A percentile compares a stretch with the other conserved stretches of the same genome.
Evolutionary conservation across 2,888 invertebrate species (phyloP).

Genomic region (Biston stratarius): DNA sequence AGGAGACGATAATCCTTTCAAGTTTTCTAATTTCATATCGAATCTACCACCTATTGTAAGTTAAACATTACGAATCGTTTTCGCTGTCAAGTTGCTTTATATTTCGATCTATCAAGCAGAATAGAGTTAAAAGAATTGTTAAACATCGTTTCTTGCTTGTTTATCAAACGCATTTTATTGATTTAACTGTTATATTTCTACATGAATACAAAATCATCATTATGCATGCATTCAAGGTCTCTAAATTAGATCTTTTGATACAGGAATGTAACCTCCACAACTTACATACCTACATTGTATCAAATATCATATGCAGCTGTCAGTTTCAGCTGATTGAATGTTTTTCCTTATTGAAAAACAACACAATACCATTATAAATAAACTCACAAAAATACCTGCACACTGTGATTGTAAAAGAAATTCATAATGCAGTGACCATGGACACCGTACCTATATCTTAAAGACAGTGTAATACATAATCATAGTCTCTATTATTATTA

Average conservation of each 20-base stretch:
- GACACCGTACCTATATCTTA: no score
- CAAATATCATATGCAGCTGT: constrained; percentile 22
- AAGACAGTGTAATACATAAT: background rate
- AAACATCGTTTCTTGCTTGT: background rate
- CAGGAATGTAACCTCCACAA: constrained; percentile 19
- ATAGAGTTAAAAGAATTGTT: background rate
- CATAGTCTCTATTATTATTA: no score
- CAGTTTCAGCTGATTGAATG: constrained; percentile 34
- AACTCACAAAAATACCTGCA: background rate
- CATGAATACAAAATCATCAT: background rate
- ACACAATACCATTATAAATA: constrained; percentile 12
- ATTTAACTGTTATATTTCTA: background rate
- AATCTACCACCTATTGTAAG: constrained; percentile 86
- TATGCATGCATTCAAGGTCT: background rate
- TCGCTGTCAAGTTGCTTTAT: constrained; percentile 28
- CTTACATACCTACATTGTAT: constrained; percentile 17
- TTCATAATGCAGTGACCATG: background rate
- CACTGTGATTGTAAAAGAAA: background rate
- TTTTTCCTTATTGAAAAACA: constrained; percentile 19
- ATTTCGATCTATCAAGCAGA: background rate
- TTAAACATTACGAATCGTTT: constrained; percentile 34
- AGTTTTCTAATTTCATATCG: constrained; percentile 85
- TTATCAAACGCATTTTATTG: background rate
- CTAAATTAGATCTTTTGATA: background rate
- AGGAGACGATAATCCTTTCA: constrained; percentile 85